phyloP scores from a whole-genome alignment of 2,113 vertebrate species.

The Dicentrarchus labrax region DNA sequence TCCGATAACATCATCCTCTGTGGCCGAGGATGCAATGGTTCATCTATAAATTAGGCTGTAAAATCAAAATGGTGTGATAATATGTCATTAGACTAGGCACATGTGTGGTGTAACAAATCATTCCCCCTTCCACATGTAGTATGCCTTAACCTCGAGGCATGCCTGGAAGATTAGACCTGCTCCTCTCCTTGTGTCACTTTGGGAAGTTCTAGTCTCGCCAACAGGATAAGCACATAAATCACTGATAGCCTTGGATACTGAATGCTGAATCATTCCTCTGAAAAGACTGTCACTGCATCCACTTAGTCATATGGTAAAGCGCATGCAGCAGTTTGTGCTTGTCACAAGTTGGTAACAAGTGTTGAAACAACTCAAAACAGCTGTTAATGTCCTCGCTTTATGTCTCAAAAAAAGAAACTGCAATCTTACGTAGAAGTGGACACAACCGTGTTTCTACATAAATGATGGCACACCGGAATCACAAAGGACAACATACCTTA shows the following conservation, averaged over 20 bases:
- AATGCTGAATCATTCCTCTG: not conserved
- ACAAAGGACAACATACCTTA: not conserved
- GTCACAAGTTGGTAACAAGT: not conserved
- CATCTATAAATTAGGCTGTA: constrained; percentile 12
- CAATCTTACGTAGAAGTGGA: not conserved
- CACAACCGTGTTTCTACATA: not conserved
- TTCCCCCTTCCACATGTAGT: not conserved
- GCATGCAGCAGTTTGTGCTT: not conserved
- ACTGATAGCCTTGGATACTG: not conserved
- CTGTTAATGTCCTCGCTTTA: not conserved
- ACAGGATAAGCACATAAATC: not conserved
- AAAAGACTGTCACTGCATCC: not conserved
- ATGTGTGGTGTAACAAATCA: not conserved
- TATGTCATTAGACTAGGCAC: not conserved
- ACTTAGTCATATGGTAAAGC: not conserved
- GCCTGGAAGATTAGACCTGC: constrained; percentile 4
- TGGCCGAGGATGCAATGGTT: not conserved
- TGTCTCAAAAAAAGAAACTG: not conserved
- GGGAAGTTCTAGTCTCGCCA: constrained; percentile 1
- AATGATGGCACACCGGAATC: not conserved
- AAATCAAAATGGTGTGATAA: constrained; percentile 15
- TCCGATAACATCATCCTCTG: not conserved
- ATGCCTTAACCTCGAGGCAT: constrained; percentile 5
- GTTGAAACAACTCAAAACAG: not conserved
- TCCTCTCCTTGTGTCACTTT: not conserved